Evolutionary conservation across 2,113 vertebrate species (phyloP).

Genomic region (Takifugu bimaculatus): DNA sequence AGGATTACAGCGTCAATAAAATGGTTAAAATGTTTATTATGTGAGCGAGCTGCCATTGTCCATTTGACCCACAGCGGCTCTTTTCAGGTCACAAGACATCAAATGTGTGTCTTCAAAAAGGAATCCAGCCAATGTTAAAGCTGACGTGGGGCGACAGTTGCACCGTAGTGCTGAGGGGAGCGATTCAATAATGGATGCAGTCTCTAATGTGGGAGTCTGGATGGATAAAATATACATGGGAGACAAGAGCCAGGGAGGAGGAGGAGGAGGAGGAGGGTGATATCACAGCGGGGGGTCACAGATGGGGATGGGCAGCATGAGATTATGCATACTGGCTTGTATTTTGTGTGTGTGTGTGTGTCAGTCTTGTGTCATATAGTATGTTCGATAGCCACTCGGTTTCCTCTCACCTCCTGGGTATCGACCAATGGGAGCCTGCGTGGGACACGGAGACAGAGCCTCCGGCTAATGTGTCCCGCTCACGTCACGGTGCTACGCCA

Average conservation of each 20-base stretch:
- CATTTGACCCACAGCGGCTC: too few species aligned
- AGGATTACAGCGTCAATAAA: too few species aligned
- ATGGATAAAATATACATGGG: slow-evolving; percentile 70
- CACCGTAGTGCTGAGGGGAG: slow-evolving; percentile 63
- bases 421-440: slow-evolving; percentile 28
- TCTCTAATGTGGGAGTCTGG: slow-evolving; percentile 66
- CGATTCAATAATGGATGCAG: slow-evolving; percentile 71
- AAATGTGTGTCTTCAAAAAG: slow-evolving; percentile 40
- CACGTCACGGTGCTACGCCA: slow-evolving; percentile 35
- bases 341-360: slow-evolving; percentile 1
- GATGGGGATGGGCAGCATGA: slow-evolving; percentile 31
- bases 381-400: neutral
- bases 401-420: slow-evolving; percentile 10
- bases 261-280: slow-evolving; percentile 18
- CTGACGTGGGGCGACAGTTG: slow-evolving; percentile 69
- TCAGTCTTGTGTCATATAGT: neutral
- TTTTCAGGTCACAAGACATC: neutral
- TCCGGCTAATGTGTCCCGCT: slow-evolving; percentile 29
- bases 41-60: too few species aligned
- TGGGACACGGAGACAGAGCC: neutral
- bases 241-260: slow-evolving; percentile 26
- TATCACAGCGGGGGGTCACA: slow-evolving; percentile 58
- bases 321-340: slow-evolving; percentile 26
- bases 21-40: too few species aligned
- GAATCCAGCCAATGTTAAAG: slow-evolving; percentile 64